Percentiles rank a stretch among this genome's conserved stretches.
These are phyloP conservation scores for Bucorvus abyssinicus DNA, from an alignment of 2,797 vertebrate genomes.

Conservation along the genomic window DNA sequence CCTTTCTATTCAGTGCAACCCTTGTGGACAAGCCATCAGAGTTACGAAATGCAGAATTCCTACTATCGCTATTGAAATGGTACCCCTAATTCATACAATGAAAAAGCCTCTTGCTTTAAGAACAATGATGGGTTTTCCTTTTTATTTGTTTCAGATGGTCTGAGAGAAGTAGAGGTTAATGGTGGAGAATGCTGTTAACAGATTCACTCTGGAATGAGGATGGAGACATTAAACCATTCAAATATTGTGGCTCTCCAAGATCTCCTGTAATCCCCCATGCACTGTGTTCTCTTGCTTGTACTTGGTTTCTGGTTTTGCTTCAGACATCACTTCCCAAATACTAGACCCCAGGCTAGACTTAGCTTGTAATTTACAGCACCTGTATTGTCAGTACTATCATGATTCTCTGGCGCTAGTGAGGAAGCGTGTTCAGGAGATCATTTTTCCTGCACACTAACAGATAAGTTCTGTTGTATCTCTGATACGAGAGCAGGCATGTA, in stretches of 20 bases:
- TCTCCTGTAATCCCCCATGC: background rate
- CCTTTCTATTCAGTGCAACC: background rate
- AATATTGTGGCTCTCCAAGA: background rate
- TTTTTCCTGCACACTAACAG: background rate
- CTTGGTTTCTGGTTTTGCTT: background rate
- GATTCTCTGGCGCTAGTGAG: background rate
- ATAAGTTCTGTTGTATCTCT: background rate
- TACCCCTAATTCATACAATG: background rate
- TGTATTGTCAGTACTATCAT: background rate
- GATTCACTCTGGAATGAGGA: background rate
- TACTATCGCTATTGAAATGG: background rate
- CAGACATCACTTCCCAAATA: background rate
- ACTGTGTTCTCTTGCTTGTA: background rate
- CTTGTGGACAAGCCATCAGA: background rate
- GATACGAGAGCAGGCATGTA: background rate
- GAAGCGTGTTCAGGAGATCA: background rate
- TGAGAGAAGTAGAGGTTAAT: background rate
- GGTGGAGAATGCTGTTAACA: background rate
- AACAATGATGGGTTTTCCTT: fast-evolving
- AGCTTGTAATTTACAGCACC: background rate
- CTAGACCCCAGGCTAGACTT: background rate
- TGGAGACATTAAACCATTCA: background rate
- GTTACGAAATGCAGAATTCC: background rate
- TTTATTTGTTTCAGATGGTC: background rate
- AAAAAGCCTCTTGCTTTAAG: background rate